Conservation (phyloP, 2,797 vertebrate genomes). For the Danio aesculapii region DNA sequence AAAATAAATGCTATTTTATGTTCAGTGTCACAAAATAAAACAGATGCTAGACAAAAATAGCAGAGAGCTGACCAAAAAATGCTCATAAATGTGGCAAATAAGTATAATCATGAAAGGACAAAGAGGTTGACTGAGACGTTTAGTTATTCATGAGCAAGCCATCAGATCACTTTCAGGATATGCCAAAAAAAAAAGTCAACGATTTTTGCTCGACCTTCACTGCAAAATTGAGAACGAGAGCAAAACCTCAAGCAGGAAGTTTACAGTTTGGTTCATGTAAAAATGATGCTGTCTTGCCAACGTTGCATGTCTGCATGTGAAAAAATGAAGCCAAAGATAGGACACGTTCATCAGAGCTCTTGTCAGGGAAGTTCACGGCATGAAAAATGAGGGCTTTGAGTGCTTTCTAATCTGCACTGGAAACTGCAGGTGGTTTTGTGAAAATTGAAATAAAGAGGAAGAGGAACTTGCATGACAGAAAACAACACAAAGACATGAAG, state of each 20-base stretch:
- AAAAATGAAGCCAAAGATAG: neutral
- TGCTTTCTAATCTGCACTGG: neutral
- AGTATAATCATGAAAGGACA: neutral
- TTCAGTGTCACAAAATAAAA: slow-evolving; percentile 23
- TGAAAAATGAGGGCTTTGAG: neutral
- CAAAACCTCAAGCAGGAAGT: slow-evolving; percentile 34
- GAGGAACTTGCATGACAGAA: slow-evolving; percentile 1
- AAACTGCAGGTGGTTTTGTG: neutral
- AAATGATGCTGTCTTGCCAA: slow-evolving; percentile 3
- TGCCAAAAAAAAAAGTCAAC: neutral
- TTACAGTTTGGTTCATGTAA: neutral
- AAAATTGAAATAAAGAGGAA: slow-evolving; percentile 13
- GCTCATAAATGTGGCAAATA: neutral
- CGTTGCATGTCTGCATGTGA: neutral
- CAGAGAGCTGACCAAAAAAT: neutral
- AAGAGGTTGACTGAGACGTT: neutral
- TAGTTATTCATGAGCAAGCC: slow-evolving; percentile 16
- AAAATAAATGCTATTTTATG: slow-evolving; percentile 17
- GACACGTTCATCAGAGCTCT: neutral
- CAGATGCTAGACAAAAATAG: slow-evolving; percentile 1
- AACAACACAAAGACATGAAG: slow-evolving; percentile 3
- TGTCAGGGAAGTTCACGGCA: neutral
- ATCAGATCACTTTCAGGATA: slow-evolving; percentile 3
- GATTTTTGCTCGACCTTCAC: neutral
- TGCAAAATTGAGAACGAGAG: neutral